These are phyloP conservation scores for Thripadectes ignobilis DNA, from an alignment of 2,797 vertebrate genomes.

Conservation along the genomic window DNA sequence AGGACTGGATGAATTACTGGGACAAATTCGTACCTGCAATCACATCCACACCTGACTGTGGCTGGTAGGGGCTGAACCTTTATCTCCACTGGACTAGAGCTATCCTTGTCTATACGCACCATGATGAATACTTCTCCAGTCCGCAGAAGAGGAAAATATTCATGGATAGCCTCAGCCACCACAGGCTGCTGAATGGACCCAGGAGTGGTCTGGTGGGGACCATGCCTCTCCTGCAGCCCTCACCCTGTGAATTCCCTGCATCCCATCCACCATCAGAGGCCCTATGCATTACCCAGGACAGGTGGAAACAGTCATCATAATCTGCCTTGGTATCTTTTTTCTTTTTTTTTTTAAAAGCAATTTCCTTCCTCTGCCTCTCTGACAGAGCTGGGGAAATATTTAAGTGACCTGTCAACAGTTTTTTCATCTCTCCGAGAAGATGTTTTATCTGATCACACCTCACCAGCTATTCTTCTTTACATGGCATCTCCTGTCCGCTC, in stretches of 20 bases:
- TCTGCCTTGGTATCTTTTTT: constrained; percentile 42
- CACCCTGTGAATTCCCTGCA: background rate
- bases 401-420: constrained; percentile 64
- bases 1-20: background rate
- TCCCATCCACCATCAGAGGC: background rate
- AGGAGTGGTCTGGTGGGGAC: background rate
- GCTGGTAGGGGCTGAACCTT: background rate
- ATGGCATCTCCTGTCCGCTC: background rate
- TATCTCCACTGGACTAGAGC: background rate
- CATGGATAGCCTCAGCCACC: background rate
- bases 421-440: constrained; percentile 17
- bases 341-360: constrained; percentile 10
- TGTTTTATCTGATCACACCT: constrained; percentile 53
- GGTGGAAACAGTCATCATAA: constrained; percentile 57
- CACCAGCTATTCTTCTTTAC: background rate
- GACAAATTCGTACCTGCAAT: background rate
- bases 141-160: background rate
- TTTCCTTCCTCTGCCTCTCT: constrained; percentile 60
- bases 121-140: background rate
- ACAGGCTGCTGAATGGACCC: background rate
- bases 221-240: background rate
- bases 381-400: constrained; percentile 54
- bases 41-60: background rate
- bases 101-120: background rate
- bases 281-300: background rate